Conservation (phyloP, 2,113 vertebrate species). For the Grus americana region DNA sequence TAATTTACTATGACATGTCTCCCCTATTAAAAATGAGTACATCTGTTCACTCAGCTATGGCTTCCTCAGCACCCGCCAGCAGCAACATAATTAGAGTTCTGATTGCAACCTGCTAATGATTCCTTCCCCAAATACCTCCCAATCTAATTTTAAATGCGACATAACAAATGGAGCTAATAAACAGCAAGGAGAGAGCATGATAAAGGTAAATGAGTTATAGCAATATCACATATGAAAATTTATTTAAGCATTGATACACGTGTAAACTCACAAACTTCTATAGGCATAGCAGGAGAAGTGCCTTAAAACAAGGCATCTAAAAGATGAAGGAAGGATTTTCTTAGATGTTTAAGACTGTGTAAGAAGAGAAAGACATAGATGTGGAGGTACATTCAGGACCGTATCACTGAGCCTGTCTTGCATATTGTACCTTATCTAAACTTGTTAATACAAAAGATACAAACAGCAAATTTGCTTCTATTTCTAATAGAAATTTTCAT, state of each 20-base stretch:
- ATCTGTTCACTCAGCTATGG: conserved; percentile 42
- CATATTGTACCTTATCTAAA: not conserved
- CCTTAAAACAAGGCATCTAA: not conserved
- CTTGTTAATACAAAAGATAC: not conserved
- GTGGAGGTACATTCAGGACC: not conserved
- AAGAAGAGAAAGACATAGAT: not conserved
- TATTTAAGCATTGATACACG: not conserved
- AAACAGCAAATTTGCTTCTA: not conserved
- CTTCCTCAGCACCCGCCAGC: conserved; percentile 35
- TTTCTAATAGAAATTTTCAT: not conserved
- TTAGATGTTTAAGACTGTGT: not conserved
- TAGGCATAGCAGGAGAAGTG: not conserved
- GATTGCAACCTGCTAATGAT: conserved; percentile 54
- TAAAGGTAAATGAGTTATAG: conserved; percentile 1
- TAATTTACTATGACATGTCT: conserved; percentile 36
- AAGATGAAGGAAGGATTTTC: not conserved
- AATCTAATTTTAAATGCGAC: conserved; percentile 38
- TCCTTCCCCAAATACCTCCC: conserved; percentile 46
- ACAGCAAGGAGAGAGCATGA: conserved; percentile 4
- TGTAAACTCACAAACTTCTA: not conserved
- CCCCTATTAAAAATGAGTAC: conserved; percentile 42
- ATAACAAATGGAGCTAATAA: conserved; percentile 53
- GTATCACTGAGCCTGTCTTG: not conserved
- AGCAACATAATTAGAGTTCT: conserved; percentile 51
- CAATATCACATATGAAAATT: not conserved